phyloP scores from a whole-genome alignment of 2,888 invertebrate species.

The Eristalis pertinax region DNA sequence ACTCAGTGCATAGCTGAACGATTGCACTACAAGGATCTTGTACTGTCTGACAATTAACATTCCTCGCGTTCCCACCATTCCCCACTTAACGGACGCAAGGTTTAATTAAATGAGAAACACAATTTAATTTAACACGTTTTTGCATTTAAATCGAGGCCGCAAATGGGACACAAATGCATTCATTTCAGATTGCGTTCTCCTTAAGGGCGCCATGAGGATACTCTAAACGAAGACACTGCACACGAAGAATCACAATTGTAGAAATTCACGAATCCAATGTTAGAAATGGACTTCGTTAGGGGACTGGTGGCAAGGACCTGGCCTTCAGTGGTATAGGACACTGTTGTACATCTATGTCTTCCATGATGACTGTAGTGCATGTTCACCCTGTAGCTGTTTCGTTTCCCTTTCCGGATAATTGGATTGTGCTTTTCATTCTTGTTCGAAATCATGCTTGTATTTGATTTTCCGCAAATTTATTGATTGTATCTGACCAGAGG shows the following conservation, averaged over 20 bases:
- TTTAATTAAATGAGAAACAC: constrained; percentile 50
- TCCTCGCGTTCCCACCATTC: neutral
- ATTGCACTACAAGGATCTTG: neutral
- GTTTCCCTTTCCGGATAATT: constrained; percentile 25
- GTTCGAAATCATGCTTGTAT: neutral
- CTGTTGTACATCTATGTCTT: neutral
- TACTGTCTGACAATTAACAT: neutral
- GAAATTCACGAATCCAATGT: neutral
- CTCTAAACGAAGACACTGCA: neutral
- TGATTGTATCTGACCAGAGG: neutral
- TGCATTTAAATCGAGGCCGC: constrained; percentile 23
- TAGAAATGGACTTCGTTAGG: constrained; percentile 3
- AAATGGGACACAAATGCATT: constrained; percentile 26
- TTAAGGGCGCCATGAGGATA: neutral
- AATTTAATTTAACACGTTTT: constrained; percentile 36
- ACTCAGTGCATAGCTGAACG: neutral
- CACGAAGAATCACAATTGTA: constrained; percentile 1
- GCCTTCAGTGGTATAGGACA: neutral
- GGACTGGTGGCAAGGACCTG: constrained; percentile 22
- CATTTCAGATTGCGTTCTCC: neutral
- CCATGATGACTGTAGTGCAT: neutral
- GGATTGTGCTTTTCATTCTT: constrained; percentile 14
- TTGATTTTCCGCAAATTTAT: constrained; percentile 7
- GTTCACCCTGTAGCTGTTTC: neutral
- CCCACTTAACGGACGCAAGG: neutral